Evolutionary conservation across 2,113 vertebrate genomes (phyloP).

Genomic region (Eclectus roratus): DNA sequence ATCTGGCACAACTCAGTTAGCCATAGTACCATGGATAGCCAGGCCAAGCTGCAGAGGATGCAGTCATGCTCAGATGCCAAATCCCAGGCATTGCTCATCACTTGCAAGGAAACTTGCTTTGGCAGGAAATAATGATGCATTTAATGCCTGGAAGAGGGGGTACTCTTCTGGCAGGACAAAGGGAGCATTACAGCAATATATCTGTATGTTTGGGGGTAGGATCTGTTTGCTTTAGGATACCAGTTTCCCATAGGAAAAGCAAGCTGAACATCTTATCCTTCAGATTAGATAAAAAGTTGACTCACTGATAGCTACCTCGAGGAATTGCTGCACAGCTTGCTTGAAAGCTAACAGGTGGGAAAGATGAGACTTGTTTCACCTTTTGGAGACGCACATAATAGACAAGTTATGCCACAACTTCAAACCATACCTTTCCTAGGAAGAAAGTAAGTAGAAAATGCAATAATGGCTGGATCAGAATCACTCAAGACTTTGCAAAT

Average conservation of each 20-base stretch:
- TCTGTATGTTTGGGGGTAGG: background rate
- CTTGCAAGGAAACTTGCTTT: background rate
- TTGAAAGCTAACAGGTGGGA: background rate
- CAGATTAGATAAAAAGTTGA: background rate
- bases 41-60: background rate
- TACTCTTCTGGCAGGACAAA: background rate
- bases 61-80: background rate
- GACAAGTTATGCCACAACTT: background rate
- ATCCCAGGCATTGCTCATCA: background rate
- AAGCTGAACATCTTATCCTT: background rate
- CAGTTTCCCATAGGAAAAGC: background rate
- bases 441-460: background rate
- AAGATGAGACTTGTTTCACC: background rate
- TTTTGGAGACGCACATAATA: background rate
- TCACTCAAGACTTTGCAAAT: background rate
- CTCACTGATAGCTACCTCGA: background rate
- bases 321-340: background rate
- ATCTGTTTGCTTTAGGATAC: background rate
- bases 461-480: background rate
- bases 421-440: background rate
- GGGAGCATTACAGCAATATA: background rate
- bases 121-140: background rate
- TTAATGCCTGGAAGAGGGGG: background rate
- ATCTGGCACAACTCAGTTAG: background rate
- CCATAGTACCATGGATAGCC: background rate